phyloP scores from a whole-genome alignment of 2,888 invertebrate genomes.

The Catocala fraxini region DNA sequence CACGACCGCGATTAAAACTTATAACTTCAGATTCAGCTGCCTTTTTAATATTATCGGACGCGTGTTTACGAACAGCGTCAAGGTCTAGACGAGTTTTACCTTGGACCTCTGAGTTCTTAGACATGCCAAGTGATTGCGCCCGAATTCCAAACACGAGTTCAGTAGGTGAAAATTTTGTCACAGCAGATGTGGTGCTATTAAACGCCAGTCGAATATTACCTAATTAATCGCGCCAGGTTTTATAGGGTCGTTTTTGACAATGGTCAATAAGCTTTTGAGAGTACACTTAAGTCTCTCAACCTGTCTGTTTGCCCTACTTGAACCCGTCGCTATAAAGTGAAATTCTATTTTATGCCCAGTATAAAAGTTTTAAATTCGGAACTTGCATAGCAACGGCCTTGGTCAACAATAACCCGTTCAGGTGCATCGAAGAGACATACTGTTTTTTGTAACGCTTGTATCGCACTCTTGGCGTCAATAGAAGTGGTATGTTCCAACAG shows the following conservation, averaged over 20 bases:
- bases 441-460: constrained; percentile 34
- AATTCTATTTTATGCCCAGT: constrained; percentile 34
- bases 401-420: constrained; percentile 39
- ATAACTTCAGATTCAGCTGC: background rate
- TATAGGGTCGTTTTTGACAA: constrained; percentile 21
- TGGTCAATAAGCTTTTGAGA: constrained; percentile 11
- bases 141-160: constrained; percentile 37
- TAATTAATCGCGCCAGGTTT: constrained; percentile 42
- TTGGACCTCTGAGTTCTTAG: background rate
- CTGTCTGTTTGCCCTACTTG: constrained; percentile 14
- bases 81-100: constrained; percentile 1
- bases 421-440: constrained; percentile 47
- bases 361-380: constrained; percentile 38
- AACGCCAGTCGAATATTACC: constrained; percentile 39
- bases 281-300: constrained; percentile 17
- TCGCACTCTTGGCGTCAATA: constrained; percentile 23
- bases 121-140: constrained; percentile 22
- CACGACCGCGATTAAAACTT: constrained; percentile 11
- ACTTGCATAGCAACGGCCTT: constrained; percentile 37
- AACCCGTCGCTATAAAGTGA: constrained; percentile 46
- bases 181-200: constrained; percentile 33
- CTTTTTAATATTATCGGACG: constrained; percentile 6
- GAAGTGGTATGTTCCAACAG: constrained; percentile 34
- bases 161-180: constrained; percentile 29
- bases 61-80: background rate